Percentiles rank a stretch among this genome's conserved stretches.
phyloP scores from a whole-genome alignment of 2,888 invertebrate genomes.

The Hylaea fasciaria region DNA sequence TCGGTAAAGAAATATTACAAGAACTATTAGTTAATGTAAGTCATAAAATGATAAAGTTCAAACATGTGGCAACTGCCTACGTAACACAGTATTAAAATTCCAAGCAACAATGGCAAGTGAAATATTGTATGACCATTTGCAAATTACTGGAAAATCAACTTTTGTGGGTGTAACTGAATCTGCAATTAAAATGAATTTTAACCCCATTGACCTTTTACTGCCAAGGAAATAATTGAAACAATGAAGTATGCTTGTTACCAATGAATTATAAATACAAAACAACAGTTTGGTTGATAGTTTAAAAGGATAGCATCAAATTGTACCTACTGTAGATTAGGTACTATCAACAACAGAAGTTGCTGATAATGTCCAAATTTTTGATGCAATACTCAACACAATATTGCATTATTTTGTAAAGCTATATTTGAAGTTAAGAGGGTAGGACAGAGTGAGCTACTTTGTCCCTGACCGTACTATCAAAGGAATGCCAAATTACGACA shows the following conservation, averaged over 20 bases:
- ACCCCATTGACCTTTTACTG: slow-evolving; percentile 16
- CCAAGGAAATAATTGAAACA: slow-evolving; percentile 16
- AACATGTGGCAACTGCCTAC: slow-evolving; percentile 25
- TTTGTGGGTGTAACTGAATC: not conserved
- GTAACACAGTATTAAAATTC: slow-evolving; percentile 33
- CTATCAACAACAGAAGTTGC: too few species aligned
- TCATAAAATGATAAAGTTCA: not conserved
- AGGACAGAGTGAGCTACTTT: too few species aligned
- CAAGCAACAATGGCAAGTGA: slow-evolving; percentile 30
- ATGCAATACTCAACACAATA: too few species aligned
- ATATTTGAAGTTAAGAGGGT: too few species aligned
- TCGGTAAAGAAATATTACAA: not conserved
- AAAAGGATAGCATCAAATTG: too few species aligned
- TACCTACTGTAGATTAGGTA: too few species aligned
- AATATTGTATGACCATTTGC: not conserved
- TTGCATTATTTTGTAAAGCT: too few species aligned
- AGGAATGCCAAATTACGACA: too few species aligned
- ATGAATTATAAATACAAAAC: not conserved
- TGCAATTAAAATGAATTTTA: slow-evolving; percentile 24
- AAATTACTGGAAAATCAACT: not conserved
- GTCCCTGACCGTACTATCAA: too few species aligned
- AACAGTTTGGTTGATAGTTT: not conserved
- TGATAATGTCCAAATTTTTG: too few species aligned
- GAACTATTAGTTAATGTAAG: not conserved
- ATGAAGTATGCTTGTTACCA: not conserved